phyloP scores from a whole-genome alignment of 2,888 invertebrate genomes.

The Epistrophe grossulariae region DNA sequence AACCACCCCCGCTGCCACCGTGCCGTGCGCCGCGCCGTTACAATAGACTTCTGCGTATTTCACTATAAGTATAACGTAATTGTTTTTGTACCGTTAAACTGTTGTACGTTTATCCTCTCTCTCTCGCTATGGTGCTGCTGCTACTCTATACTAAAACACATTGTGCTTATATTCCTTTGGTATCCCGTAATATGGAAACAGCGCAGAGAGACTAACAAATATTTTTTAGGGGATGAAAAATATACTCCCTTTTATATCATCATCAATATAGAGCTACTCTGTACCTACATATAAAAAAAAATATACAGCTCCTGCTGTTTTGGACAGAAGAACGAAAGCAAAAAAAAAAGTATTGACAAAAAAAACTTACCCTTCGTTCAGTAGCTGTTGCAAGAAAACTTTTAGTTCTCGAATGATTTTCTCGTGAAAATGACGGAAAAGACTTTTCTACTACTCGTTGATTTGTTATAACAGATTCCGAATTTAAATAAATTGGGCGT shows the following conservation, averaged over 20 bases:
- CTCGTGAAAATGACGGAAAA: conserved; percentile 76
- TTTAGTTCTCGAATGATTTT: conserved; percentile 71
- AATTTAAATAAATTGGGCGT: conserved; percentile 20
- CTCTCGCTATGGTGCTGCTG: conserved; percentile 7
- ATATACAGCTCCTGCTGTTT: conserved; percentile 34
- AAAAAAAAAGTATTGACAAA: neutral
- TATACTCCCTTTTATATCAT: conserved; percentile 44
- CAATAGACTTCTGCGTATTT: conserved; percentile 60
- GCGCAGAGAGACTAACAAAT: conserved; percentile 52
- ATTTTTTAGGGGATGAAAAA: conserved; percentile 62
- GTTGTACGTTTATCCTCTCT: conserved; percentile 17
- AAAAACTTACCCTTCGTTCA: conserved; percentile 71
- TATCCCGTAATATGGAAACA: neutral
- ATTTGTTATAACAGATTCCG: conserved; percentile 50
- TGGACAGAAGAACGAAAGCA: conserved; percentile 10
- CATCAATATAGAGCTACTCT: conserved; percentile 32
- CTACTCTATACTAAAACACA: conserved; percentile 17
- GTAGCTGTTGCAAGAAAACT: conserved; percentile 69
- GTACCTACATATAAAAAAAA: neutral
- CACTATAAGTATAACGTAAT: conserved; percentile 23
- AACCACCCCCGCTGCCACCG: neutral
- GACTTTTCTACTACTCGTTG: conserved; percentile 39
- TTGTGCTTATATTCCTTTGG: conserved; percentile 4
- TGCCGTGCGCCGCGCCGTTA: neutral
- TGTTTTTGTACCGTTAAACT: conserved; percentile 10